Base-by-base conservation (phyloP, 1,140 invertebrate genomes). In the Drosophila willistoni region DNA sequence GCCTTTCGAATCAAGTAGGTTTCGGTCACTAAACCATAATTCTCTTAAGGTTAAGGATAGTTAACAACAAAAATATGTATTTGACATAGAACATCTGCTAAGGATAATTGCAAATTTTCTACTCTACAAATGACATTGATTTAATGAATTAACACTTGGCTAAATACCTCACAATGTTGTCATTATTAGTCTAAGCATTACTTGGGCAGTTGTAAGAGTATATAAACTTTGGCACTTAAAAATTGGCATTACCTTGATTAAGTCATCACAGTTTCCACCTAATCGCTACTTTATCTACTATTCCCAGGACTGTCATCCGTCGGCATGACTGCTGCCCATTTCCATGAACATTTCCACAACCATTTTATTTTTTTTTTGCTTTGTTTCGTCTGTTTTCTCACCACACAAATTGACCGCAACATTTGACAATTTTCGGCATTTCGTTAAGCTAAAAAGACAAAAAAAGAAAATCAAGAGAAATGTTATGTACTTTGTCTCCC, bases 401-500 rank as follows among this genome's bases (percentile, higher is more conserved):
- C 44, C 56, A 42, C 83, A 54, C 83, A 87, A 89, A 89, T 86
- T 87, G 83, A 86, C 83, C 83, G 81, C 68, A 80, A 68, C 69
- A 79, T 82, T 77, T 73, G 71, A 77, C 83, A 76, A 86, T 81
- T 86, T 86, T 77, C 73, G 82, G 74, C 74, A 79, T 83, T 79
- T 66, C 19, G 14, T 29, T 29, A 42, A 36, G 19, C 29, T 29
- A n/a, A 34, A 36, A 17, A 10, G 33, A 62, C 60, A 65, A 64
- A 29, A 19, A 41, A 44, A 70, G 54, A 57, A 81, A 85, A 82
- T 86, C 83, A 85, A 87, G 79, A 89, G 63, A 87, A 86, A 86
- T 86, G 83, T 74, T 87, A 75, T 86, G 83, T 86, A 80, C 83
- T 86, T 86, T 86, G 77, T 86, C 83, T 86, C 84, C 54, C 73